Evolutionary conservation across 2,888 invertebrate genomes (phyloP).

Genomic region (Acanthosepion lycidas): DNA sequence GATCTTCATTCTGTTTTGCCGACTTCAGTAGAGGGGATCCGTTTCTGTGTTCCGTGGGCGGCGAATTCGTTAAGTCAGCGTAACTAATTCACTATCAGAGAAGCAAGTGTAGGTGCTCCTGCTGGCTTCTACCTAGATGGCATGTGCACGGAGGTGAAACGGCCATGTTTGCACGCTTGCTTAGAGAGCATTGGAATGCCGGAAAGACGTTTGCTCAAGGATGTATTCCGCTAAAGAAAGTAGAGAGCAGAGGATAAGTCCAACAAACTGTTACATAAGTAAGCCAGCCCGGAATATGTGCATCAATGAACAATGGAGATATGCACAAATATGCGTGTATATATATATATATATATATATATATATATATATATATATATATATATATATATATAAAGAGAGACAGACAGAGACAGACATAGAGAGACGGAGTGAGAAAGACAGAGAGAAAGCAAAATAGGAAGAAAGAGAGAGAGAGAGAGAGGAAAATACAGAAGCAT

Average conservation of each 20-base stretch:
- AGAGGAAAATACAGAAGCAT: too few species aligned
- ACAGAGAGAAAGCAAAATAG: not conserved
- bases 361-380: too few species aligned
- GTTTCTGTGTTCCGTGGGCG: not conserved
- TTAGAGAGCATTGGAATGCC: not conserved
- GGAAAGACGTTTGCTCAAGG: not conserved
- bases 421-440: too few species aligned
- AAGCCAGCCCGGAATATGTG: not conserved
- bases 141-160: not conserved
- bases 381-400: not conserved
- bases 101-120: not conserved
- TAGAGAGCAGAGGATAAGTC: not conserved
- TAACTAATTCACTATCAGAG: not conserved
- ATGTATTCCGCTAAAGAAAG: not conserved
- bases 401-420: not conserved
- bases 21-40: not conserved
- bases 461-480: not conserved
- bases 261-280: not conserved
- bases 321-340: not conserved
- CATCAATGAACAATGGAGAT: not conserved
- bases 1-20: not conserved
- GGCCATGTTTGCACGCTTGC: not conserved
- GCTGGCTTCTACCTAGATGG: too few species aligned
- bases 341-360: too few species aligned
- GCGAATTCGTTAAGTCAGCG: constrained; percentile 6